Percentiles rank a stretch among this genome's conserved stretches.
phyloP scores from a whole-genome alignment of 2,888 invertebrate genomes.

The Drosophila eohydei region DNA sequence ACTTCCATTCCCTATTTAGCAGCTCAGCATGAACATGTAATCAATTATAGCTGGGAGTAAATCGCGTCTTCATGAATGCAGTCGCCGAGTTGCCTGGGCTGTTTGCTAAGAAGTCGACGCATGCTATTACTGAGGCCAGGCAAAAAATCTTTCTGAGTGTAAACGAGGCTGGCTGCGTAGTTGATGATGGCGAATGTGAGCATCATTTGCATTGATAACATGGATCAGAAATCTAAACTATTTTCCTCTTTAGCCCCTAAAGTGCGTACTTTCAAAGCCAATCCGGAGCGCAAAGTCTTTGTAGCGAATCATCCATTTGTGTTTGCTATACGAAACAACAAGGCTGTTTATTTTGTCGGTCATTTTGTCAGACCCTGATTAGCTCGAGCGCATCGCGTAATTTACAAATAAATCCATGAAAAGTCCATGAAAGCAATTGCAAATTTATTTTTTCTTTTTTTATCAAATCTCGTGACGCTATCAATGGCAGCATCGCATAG shows the following conservation, averaged over 20 bases:
- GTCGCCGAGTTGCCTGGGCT: slow-evolving; percentile 87
- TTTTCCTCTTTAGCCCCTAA: neutral
- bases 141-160: slow-evolving; percentile 95
- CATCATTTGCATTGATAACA: neutral
- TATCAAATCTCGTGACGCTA: slow-evolving; percentile 6
- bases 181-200: slow-evolving; percentile 30
- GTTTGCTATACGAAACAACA: slow-evolving; percentile 66
- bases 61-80: slow-evolving; percentile 83
- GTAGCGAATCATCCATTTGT: slow-evolving; percentile 74
- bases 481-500: slow-evolving; percentile 6
- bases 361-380: slow-evolving; percentile 66
- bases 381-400: slow-evolving; percentile 5
- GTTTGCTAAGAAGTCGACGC: slow-evolving; percentile 84
- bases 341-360: slow-evolving; percentile 67
- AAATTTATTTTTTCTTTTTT: slow-evolving; percentile 28
- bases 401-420: slow-evolving; percentile 34
- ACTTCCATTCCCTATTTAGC: neutral
- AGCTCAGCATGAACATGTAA: neutral
- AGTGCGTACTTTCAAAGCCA: neutral
- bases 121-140: slow-evolving; percentile 89
- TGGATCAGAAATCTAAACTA: neutral
- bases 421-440: slow-evolving; percentile 23
- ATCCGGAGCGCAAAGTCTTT: slow-evolving; percentile 63
- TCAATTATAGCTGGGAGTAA: slow-evolving; percentile 47
- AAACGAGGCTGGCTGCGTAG: slow-evolving; percentile 56